phyloP scores from a whole-genome alignment of 92 coral and sea anemone genomes.

The Metridium senile region DNA sequence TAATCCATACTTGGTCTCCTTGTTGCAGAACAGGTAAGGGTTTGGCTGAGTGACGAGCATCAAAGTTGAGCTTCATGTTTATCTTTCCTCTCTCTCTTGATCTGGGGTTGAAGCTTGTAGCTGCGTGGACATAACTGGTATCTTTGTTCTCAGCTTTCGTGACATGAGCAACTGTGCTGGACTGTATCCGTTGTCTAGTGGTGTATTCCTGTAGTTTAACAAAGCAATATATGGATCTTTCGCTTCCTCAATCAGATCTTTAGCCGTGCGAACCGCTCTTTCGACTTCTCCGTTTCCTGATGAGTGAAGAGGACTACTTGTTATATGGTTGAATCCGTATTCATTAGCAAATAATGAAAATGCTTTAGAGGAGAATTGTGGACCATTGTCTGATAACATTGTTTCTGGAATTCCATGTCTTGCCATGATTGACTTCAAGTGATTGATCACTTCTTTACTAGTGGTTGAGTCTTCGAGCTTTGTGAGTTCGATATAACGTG shows the following conservation, averaged over 20 bases:
- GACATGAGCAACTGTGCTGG: slow-evolving; percentile 51
- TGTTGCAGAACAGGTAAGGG: slow-evolving; percentile 17
- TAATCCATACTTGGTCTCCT: slow-evolving; percentile 18
- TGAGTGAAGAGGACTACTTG: slow-evolving; percentile 19
- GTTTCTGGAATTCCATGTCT: slow-evolving; percentile 54
- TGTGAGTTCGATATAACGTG: slow-evolving; percentile 15
- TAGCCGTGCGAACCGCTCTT: slow-evolving; percentile 24
- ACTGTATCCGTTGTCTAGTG: slow-evolving; percentile 41
- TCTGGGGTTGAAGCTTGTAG: slow-evolving; percentile 31
- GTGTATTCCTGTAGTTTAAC: slow-evolving; percentile 34
- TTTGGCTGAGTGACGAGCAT: slow-evolving; percentile 6
- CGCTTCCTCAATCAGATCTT: slow-evolving; percentile 3
- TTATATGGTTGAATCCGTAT: slow-evolving; percentile 24
- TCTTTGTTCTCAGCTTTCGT: slow-evolving; percentile 38
- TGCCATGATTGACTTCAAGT: slow-evolving; percentile 36
- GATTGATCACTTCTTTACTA: slow-evolving; percentile 21
- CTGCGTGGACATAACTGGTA: slow-evolving; percentile 29
- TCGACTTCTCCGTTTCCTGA: slow-evolving; percentile 33
- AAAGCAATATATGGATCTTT: slow-evolving; percentile 7
- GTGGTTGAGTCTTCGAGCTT: not conserved
- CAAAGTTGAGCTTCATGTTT: slow-evolving; percentile 9
- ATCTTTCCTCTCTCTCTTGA: not conserved
- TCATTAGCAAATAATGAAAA: slow-evolving; percentile 26
- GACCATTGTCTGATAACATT: slow-evolving; percentile 45
- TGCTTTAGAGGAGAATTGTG: slow-evolving; percentile 29